phyloP scores from a whole-genome alignment of 2,888 invertebrate genomes.

The Frankliniella intonsa region DNA sequence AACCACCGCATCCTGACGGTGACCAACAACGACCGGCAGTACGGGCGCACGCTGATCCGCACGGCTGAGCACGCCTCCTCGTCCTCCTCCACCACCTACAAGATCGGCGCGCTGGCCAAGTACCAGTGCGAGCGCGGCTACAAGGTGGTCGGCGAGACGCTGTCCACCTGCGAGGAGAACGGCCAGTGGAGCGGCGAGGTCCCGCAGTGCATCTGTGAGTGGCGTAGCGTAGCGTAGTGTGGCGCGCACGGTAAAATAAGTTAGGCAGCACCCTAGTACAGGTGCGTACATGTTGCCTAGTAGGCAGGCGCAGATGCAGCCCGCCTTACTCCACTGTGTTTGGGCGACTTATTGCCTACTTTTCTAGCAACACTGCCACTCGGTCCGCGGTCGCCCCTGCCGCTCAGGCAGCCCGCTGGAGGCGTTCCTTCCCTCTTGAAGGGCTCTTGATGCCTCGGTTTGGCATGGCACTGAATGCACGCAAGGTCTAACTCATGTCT shows the following conservation, averaged over 20 bases:
- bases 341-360: no score
- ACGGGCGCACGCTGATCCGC: slow-evolving; percentile 74
- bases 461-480: no score
- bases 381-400: no score
- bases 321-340: no score
- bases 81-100: slow-evolving; percentile 69
- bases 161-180: slow-evolving; percentile 79
- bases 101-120: slow-evolving; percentile 79
- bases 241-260: no score
- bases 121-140: slow-evolving; percentile 87
- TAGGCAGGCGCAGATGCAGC: no score
- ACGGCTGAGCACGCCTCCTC: slow-evolving; percentile 60
- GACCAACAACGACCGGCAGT: slow-evolving; percentile 85
- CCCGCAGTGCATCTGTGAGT: slow-evolving; percentile 79
- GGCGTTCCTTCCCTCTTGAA: no score
- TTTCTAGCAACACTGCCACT: no score
- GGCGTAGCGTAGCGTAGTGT: slow-evolving; percentile 8
- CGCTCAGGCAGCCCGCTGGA: no score
- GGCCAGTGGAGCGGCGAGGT: slow-evolving; percentile 81
- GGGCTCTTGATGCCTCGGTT: no score
- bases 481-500: not conserved
- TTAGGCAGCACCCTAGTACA: no score
- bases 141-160: slow-evolving; percentile 76
- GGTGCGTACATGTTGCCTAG: no score
- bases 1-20: slow-evolving; percentile 83